Evolutionary conservation across 2,888 invertebrate species (phyloP).

Genomic region (Oxyteleia sp.): DNA sequence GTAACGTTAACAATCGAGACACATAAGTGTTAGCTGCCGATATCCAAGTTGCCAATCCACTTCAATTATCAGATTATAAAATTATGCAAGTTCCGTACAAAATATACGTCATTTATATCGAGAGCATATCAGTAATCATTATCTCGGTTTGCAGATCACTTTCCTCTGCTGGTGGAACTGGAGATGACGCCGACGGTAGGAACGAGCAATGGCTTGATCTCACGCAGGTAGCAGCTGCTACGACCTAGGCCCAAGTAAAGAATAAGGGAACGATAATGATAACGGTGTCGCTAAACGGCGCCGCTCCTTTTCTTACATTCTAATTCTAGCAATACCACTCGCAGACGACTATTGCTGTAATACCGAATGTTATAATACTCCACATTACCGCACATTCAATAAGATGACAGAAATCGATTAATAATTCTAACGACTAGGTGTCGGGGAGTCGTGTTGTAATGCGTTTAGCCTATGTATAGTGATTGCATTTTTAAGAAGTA

Average conservation of each 20-base stretch:
- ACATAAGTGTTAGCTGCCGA: not conserved
- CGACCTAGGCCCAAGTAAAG: slow-evolving; percentile 86
- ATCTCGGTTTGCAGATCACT: slow-evolving; percentile 91
- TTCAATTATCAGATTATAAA: slow-evolving; percentile 19
- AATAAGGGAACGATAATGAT: slow-evolving; percentile 75
- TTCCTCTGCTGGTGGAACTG: slow-evolving; percentile 96
- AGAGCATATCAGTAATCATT: slow-evolving; percentile 40
- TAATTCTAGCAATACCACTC: slow-evolving; percentile 85
- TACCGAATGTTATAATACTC: slow-evolving; percentile 84
- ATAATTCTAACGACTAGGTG: slow-evolving; percentile 85
- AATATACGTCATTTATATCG: slow-evolving; percentile 18
- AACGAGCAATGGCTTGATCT: slow-evolving; percentile 93
- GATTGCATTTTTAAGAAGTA: slow-evolving; percentile 86
- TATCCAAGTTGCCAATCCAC: slow-evolving; percentile 1
- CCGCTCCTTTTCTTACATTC: slow-evolving; percentile 85
- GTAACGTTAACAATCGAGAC: not conserved
- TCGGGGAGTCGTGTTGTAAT: slow-evolving; percentile 86
- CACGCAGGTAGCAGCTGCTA: slow-evolving; percentile 93
- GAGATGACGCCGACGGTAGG: slow-evolving; percentile 95
- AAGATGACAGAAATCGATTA: slow-evolving; percentile 81
- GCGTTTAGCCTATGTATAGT: slow-evolving; percentile 87
- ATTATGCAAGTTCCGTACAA: slow-evolving; percentile 5
- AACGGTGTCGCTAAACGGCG: slow-evolving; percentile 76
- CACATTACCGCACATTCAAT: slow-evolving; percentile 85
- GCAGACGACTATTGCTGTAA: slow-evolving; percentile 83